Base-by-base conservation (phyloP, 37 sponge, comb jelly and placozoan genomes). In the Hormiphora californensis region DNA sequence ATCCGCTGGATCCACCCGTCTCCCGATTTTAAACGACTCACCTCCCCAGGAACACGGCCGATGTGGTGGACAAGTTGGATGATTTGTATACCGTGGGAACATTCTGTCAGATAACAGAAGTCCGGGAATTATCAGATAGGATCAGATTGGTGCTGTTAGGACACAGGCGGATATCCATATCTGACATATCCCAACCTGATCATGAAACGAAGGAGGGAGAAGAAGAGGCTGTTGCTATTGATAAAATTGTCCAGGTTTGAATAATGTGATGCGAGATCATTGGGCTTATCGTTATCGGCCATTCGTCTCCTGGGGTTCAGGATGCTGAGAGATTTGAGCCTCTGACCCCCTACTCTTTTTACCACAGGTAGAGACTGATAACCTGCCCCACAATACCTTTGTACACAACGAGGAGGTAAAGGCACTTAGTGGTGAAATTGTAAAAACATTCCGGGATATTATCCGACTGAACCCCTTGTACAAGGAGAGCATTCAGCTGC, bases 401-500 rank as follows among this genome's bases (percentile, higher is more conserved):
- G 87, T 93, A 57, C 44, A 86, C 46, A 91, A 89, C 7, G 86
- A 88, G 55, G 89, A 92, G 54, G 53, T 91, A 0, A 94, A 94
- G 88, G 97, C 97, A 34, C 41, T 96, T 0, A 90, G 93, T 51
- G 94, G 93, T 37, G 97, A 96, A 73, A 89, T 96, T 5, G 90
- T 96, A 43, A 92, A 96, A 49, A 96, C 97, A 31, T 90, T 96
- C 33, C 89, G 97, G 0, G 94, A 96, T 78, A 91, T 96, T 44
- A 90, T 96, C 36, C 88, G 88, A 19, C 87, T 91, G 40, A 96
- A 92, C 81, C 94, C 94, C 17, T 69, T 96, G 34, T 96, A 93
- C 86, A 91, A 73, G 46, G 81, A 73, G 46, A 73, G 81, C 46
- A 73, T 73, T 21, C 81, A 73, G 27, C 81, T 73, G n/a, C 46